Percentiles rank a stretch among this genome's conserved stretches.
phyloP scores from a whole-genome alignment of 2,797 vertebrate genomes.

The Scarus forsteni region DNA sequence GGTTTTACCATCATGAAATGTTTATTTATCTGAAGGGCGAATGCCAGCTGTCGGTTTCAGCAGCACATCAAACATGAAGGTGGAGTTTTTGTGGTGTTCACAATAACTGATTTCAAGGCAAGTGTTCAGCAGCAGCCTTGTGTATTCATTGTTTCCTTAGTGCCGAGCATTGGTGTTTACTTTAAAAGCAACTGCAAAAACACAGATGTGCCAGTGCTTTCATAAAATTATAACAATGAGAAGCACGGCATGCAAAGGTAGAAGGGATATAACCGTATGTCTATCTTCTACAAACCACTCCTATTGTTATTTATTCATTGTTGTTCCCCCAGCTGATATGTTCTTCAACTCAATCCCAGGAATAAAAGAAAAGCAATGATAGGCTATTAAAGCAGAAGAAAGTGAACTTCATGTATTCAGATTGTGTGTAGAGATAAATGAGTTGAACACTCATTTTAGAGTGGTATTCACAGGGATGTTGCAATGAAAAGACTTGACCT shows the following conservation, averaged over 20 bases:
- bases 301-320: not conserved
- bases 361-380: no score
- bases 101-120: not conserved
- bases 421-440: no score
- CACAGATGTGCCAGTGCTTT: constrained; percentile 2
- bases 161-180: constrained; percentile 4
- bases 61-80: not conserved
- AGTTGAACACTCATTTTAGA: no score
- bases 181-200: not conserved
- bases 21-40: constrained; percentile 7
- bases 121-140: constrained; percentile 1
- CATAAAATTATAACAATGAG: constrained; percentile 2
- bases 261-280: not conserved
- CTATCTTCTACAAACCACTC: not conserved
- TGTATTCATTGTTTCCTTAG: not conserved
- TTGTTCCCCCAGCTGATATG: not conserved
- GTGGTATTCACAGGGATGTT: no score
- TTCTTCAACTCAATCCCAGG: no score
- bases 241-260: not conserved
- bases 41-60: constrained; percentile 9
- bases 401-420: no score
- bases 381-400: no score
- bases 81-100: constrained; percentile 1
- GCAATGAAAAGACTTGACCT: no score
- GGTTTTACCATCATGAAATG: constrained; percentile 1